Evolutionary conservation across 2,113 vertebrate genomes (phyloP).

Genomic region (Eonycteris spelaea): DNA sequence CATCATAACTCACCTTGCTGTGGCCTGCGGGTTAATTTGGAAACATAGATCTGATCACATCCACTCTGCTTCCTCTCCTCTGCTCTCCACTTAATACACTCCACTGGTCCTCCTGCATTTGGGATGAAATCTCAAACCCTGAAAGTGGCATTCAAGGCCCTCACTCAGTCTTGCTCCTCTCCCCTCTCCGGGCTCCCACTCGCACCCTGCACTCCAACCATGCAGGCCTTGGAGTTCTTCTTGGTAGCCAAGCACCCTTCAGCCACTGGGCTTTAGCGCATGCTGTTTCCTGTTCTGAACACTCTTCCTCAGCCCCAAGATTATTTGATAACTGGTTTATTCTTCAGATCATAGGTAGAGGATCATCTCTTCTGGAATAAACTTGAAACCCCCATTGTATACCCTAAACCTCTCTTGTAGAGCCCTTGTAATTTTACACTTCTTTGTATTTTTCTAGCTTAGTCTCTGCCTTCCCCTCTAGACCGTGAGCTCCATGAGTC

Average conservation of each 20-base stretch:
- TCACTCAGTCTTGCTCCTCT: background rate
- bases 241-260: background rate
- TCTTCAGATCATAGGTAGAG: background rate
- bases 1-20: background rate
- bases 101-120: background rate
- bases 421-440: background rate
- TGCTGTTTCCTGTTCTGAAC: background rate
- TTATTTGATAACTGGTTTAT: background rate
- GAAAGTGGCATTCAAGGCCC: background rate
- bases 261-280: background rate
- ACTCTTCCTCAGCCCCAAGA: background rate
- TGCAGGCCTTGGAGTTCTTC: background rate
- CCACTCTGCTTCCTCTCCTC: background rate
- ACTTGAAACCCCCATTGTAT: background rate
- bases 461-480: background rate
- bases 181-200: background rate
- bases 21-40: background rate
- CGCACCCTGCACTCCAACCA: background rate
- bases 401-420: background rate
- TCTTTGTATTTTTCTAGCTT: background rate
- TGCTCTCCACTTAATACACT: background rate
- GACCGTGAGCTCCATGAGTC: background rate
- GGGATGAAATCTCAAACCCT: background rate
- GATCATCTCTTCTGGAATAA: background rate
- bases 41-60: background rate